These are phyloP conservation scores for Eupeodes corollae DNA, from an alignment of 1,140 invertebrate species.

Conservation along the genomic window DNA sequence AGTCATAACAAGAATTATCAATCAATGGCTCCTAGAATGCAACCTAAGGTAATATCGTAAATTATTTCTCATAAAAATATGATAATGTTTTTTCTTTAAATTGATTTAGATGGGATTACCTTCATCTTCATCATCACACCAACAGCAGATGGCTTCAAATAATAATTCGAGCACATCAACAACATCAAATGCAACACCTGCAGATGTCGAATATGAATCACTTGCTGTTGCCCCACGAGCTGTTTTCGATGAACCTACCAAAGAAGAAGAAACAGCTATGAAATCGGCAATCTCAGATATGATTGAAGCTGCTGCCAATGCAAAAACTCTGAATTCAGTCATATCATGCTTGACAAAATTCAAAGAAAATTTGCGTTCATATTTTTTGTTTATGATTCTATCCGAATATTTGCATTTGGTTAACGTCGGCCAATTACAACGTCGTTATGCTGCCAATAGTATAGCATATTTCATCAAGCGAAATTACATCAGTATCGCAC, in stretches of 20 bases:
- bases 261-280: slow-evolving; percentile 17
- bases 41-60: slow-evolving; percentile 16
- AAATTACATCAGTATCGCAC: slow-evolving; percentile 31
- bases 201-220: too few species aligned
- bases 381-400: slow-evolving; percentile 27
- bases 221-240: slow-evolving; percentile 13
- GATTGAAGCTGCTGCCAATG: slow-evolving; percentile 14
- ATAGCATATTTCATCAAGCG: slow-evolving; percentile 33
- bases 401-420: slow-evolving; percentile 36
- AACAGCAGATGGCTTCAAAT: neutral
- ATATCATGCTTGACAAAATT: slow-evolving; percentile 19
- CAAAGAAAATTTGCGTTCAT: slow-evolving; percentile 18
- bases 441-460: slow-evolving; percentile 32
- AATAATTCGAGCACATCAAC: too few species aligned
- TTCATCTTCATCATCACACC: slow-evolving; percentile 8
- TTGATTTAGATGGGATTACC: slow-evolving; percentile 11
- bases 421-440: slow-evolving; percentile 30
- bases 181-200: too few species aligned
- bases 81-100: neutral
- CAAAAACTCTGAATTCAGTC: slow-evolving; percentile 11
- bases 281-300: slow-evolving; percentile 29
- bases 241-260: slow-evolving; percentile 16
- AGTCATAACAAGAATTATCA: slow-evolving; percentile 31
- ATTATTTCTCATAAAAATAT: neutral
- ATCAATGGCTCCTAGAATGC: slow-evolving; percentile 13